Conservation (phyloP, 2,113 vertebrate genomes). For the Saccopteryx bilineata region DNA sequence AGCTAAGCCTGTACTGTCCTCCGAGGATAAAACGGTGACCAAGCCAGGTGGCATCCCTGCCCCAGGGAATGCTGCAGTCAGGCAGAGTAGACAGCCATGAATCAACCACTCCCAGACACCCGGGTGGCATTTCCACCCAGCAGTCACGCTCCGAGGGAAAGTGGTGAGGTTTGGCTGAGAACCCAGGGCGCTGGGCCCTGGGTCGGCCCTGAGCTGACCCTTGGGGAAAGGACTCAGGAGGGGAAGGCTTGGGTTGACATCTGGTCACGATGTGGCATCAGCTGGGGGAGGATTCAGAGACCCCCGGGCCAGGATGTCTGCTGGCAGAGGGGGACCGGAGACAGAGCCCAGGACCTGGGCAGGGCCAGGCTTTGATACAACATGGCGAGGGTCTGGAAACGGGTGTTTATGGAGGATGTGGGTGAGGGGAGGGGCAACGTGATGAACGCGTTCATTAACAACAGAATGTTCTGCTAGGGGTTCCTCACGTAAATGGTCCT, state of each 20-base stretch:
- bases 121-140: rapidly evolving
- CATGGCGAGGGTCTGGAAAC: rapidly evolving
- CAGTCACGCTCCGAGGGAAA: no score
- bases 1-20: neutral
- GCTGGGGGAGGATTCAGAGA: neutral
- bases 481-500: neutral
- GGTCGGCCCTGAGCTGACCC: neutral
- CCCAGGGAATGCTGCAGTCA: neutral
- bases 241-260: neutral
- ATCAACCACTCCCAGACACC: neutral
- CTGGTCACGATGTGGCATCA: rapidly evolving
- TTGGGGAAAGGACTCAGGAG: rapidly evolving
- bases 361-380: neutral
- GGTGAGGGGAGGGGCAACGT: rapidly evolving
- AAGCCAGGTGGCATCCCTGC: rapidly evolving
- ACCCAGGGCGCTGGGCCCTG: neutral
- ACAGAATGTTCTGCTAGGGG: neutral
- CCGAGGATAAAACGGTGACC: neutral
- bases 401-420: rapidly evolving
- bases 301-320: neutral
- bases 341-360: neutral
- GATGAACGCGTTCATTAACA: rapidly evolving
- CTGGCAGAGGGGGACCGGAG: neutral
- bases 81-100: rapidly evolving
- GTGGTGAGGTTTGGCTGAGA: neutral